Evolutionary conservation across 2,797 vertebrate species (phyloP).

Genomic region (Dicrostonyx torquatus): DNA sequence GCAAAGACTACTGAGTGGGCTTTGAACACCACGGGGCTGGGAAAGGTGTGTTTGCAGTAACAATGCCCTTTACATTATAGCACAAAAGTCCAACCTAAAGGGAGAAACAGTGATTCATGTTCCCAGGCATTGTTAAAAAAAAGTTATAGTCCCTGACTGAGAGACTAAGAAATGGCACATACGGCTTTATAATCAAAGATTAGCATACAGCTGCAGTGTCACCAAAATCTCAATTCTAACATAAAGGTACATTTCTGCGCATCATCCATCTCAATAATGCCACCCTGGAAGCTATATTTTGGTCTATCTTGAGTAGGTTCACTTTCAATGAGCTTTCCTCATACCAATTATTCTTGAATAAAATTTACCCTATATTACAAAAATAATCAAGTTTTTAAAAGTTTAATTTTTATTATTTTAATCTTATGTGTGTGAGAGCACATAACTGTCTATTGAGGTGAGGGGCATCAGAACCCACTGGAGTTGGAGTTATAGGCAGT

Average conservation of each 20-base stretch:
- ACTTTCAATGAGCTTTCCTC: not conserved
- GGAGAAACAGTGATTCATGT: not conserved
- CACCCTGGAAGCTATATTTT: slow-evolving; percentile 25
- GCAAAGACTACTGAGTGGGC: not conserved
- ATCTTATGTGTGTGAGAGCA: fast-evolving
- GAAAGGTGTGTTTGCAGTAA: not conserved
- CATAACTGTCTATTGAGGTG: not conserved
- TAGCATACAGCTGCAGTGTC: not conserved
- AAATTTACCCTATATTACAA: slow-evolving; percentile 11
- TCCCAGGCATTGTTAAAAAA: not conserved
- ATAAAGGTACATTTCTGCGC: not conserved
- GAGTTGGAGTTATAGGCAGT: not conserved
- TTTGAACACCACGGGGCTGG: not conserved
- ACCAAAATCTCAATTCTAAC: not conserved
- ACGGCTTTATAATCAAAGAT: not conserved
- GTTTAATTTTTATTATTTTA: not conserved
- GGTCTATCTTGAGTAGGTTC: not conserved
- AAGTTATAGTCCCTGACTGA: not conserved
- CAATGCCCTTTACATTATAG: not conserved
- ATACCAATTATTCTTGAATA: not conserved
- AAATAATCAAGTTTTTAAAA: not conserved
- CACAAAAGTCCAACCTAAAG: not conserved
- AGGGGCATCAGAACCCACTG: not conserved
- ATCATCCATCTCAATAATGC: slow-evolving; percentile 6
- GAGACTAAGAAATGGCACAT: not conserved